Base-by-base conservation (phyloP, 1,140 invertebrate genomes). In the Penaeus indicus region DNA sequence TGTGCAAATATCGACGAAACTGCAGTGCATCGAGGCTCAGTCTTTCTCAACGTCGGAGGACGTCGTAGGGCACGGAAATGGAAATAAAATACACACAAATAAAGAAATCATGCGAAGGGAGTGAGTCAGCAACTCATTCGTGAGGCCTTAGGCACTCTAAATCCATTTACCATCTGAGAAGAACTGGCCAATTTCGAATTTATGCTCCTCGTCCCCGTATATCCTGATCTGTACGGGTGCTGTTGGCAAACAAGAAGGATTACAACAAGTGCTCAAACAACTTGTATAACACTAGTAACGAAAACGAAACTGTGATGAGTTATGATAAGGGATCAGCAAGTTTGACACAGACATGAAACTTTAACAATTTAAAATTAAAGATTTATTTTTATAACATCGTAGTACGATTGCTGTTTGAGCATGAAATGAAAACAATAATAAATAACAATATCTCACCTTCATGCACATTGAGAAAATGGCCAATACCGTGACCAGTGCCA, bases 401-500 rank as follows among this genome's bases (percentile, higher is more conserved):
- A 42, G 7, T 42, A 42, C 38, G 32, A 32, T 32, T 42, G 38
- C 4, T 18, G 18, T 11, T 21, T 8, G 11, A 25, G 5, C 11
- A 54, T 54, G 16, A 32, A 7, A 27, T 75, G 19, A 75, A 27
- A 38, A 75, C 8, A 75, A 32, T 81, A 25, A 25, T n/a, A 21
- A 10, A 61, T 61, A 7, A 61, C 42, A 82, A 75, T 22, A 38
- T 38, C 62, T 77, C 64, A 91, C 96, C 97, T 94, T 99, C 98
- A 93, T 99, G 99, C 21, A 99, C 98, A 94, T 99, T 98, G 27
- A 99, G 94, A 93, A 96, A 99, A 77, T 96, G 95, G 5, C 99
- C 99, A 90, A 99, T 96, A 13, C 99, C 98, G 93, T 99, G 99
- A 0, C 98, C 98, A 32, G 99, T 99, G 42, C 98, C 98, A 93